Base-by-base conservation (phyloP, 1,140 invertebrate genomes). In the Gryon sp. region DNA sequence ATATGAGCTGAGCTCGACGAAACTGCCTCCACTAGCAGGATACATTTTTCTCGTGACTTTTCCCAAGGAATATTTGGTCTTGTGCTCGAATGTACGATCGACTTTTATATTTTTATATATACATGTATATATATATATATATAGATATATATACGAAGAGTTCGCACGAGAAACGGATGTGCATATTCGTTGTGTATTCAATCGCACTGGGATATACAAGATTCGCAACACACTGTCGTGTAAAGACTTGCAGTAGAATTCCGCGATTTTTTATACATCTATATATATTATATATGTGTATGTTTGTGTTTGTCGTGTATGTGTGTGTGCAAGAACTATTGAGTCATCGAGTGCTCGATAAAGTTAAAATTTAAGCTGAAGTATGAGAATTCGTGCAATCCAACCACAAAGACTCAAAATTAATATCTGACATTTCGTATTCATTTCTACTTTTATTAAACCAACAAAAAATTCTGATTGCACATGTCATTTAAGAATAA, bases 41-140 rank as follows among this genome's bases (percentile, higher is more conserved):
- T 53, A 26, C 48, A 62, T 70, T 70, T 70, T 70, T 70, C 55
- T 53, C 48, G 55, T 53, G 66, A 70, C 66, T 60, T 70, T 70
- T 70, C 24, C 18, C 38, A 70, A 48, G 46, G 45, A 60, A 70
- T 70, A 70, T 70, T 70, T 70, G 53, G 55, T 70, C 41, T 41
- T 16, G n/a, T 14, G 40, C 28, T 41, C 66, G 46, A 70, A 70
- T 60, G 45, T 30, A 70, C 55, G 66, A 70, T 60, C 43, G 52
- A 69, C 65, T 69, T 69, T 69, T 68, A 50, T 53, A 53, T n/a
- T n/a, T n/a, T n/a, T n/a, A n/a, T n/a, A n/a, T n/a, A n/a, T n/a
- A n/a, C n/a, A n/a, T n/a, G n/a, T n/a, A n/a, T n/a, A n/a, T n/a
- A n/a, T n/a, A n/a, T n/a, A n/a, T n/a, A n/a, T n/a, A n/a, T n/a